These are phyloP conservation scores for Agrotis puta DNA, from an alignment of 2,888 invertebrate genomes.

Conservation along the genomic window DNA sequence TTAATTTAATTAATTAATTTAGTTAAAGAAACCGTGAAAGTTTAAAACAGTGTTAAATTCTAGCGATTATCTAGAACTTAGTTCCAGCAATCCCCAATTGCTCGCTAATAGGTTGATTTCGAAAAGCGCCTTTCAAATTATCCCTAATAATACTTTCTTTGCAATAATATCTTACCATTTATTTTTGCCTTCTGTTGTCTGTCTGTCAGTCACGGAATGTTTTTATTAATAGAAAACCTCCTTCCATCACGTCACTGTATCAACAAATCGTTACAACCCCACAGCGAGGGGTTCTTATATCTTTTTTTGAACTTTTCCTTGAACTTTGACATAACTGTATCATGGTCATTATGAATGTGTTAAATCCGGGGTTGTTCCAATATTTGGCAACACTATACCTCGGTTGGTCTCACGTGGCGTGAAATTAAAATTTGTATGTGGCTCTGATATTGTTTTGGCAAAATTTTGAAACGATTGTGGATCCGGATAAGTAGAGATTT, in stretches of 20 bases:
- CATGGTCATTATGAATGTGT: conserved; percentile 5
- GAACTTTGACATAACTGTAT: conserved; percentile 29
- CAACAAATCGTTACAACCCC: conserved; percentile 32
- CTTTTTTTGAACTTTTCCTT: conserved; percentile 24
- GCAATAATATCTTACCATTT: background rate
- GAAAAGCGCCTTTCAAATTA: too few species aligned
- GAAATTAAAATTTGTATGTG: conserved; percentile 26
- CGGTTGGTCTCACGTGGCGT: conserved; percentile 6
- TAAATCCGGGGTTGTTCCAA: background rate
- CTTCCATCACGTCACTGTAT: background rate
- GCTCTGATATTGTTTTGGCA: conserved; percentile 5
- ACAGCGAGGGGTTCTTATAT: background rate
- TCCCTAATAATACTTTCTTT: background rate
- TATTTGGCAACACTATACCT: conserved; percentile 28
- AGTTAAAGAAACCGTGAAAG: too few species aligned
- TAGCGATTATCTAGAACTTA: background rate
- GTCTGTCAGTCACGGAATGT: background rate
- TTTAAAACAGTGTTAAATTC: too few species aligned
- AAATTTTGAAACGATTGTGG: background rate
- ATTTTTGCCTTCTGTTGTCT: background rate
- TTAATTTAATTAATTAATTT: too few species aligned
- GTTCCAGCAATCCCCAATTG: too few species aligned
- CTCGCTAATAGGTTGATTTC: too few species aligned
- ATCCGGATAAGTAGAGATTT: background rate
- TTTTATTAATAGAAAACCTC: conserved; percentile 1